These are phyloP conservation scores for Zenarchopterus dispar DNA, from an alignment of 2,797 vertebrate species.

Conservation along the genomic window DNA sequence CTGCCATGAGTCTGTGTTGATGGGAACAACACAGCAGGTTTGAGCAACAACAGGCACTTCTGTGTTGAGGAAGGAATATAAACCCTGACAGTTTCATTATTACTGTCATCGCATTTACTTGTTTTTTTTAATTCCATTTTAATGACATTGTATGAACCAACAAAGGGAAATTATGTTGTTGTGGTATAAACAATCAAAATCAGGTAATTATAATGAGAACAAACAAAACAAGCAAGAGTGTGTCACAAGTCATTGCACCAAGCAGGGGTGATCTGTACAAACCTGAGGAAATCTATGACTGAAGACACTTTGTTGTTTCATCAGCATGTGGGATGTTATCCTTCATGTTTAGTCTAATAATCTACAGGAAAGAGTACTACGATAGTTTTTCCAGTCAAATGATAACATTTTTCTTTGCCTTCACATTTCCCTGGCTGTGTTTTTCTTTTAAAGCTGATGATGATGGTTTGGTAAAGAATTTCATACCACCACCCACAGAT, in stretches of 20 bases:
- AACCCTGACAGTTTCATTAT: not conserved
- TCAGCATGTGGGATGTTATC: too few species aligned
- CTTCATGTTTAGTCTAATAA: too few species aligned
- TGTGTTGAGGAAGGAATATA: not conserved
- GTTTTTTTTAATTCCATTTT: too few species aligned
- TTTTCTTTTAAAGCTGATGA: not conserved
- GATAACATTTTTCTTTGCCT: slow-evolving; percentile 9
- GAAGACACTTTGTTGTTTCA: too few species aligned
- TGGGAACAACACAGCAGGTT: not conserved
- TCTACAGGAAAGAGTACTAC: not conserved
- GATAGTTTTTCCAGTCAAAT: not conserved
- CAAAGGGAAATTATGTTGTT: too few species aligned
- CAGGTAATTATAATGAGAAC: too few species aligned
- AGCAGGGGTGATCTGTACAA: too few species aligned
- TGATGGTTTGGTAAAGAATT: not conserved
- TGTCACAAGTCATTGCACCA: too few species aligned
- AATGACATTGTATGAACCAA: too few species aligned
- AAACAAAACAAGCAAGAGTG: too few species aligned
- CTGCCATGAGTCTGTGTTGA: not conserved
- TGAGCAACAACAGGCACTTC: not conserved
- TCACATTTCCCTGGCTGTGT: slow-evolving; percentile 26
- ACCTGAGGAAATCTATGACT: too few species aligned
- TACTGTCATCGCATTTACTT: not conserved
- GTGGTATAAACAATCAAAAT: too few species aligned
- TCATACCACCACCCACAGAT: slow-evolving; percentile 3